Evolutionary conservation across 2,113 vertebrate species (phyloP).

Genomic region (Fregetta grallaria): DNA sequence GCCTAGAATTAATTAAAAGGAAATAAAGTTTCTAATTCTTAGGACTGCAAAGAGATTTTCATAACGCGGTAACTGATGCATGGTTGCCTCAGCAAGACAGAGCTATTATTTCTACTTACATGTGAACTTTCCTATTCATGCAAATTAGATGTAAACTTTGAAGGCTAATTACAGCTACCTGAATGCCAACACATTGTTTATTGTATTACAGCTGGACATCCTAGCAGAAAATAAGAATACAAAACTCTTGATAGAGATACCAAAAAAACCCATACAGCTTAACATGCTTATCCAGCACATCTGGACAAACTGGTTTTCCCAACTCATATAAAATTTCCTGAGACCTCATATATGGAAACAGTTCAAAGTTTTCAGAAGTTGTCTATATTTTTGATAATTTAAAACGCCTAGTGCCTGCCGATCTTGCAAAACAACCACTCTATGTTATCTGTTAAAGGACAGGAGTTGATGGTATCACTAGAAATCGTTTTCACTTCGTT

Average conservation of each 20-base stretch:
- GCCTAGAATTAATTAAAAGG: background rate
- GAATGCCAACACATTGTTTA: background rate
- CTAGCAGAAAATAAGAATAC: background rate
- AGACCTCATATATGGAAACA: background rate
- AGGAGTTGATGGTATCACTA: accelerated
- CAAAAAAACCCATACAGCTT: background rate
- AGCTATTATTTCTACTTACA: background rate
- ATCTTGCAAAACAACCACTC: background rate
- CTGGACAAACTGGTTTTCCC: constrained; percentile 26
- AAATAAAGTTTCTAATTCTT: background rate
- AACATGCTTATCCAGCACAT: background rate
- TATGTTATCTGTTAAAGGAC: accelerated
- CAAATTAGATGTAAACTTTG: background rate
- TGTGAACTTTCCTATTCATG: background rate
- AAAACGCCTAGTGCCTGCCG: background rate
- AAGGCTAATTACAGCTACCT: background rate
- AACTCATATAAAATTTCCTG: background rate
- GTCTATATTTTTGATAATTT: background rate
- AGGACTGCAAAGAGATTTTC: background rate
- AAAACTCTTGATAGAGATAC: background rate
- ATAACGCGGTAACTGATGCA: accelerated
- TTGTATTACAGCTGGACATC: background rate
- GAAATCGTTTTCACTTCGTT: background rate
- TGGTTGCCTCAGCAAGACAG: background rate
- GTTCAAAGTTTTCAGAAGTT: background rate